Base-by-base conservation (phyloP, 2,888 invertebrate genomes). In the Rotaria socialis region DNA sequence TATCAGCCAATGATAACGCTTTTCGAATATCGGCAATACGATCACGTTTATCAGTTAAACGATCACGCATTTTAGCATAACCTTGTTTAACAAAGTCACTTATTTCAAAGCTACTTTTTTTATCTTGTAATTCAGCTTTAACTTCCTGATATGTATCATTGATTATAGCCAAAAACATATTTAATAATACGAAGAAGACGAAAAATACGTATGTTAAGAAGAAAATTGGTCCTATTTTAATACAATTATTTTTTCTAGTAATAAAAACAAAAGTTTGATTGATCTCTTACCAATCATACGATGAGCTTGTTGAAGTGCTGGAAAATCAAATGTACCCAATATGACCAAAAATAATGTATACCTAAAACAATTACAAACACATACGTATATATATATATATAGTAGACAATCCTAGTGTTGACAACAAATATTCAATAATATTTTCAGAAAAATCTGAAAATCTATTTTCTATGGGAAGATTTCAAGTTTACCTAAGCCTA, bases 91-190 rank as follows among this genome's bases (percentile, higher is more conserved):
- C 89, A 89, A 92, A 93, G 87, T 93, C 93, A 0, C 90, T 91
- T 89, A 93, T 91, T 88, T 93, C 92, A 89, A 93, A 91, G 88
- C 90, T 88, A 90, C 92, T 89, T 85, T 90, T 90, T 86, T 91
- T 90, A 22, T 89, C 88, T 7, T 91, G 90, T 85, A 93, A 92
- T 90, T 94, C 94, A 1, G 92, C 92, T 90, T 94, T 94, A 0
- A 94, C 94, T 88, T 93, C 93, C 0, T 93, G 92, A 88, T 94
- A 94, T 0, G 94, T 93, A 89, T 94, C 94, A 89, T 93, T 94
- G 87, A 94, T 94, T 88, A 94, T 94, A 85, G 94, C 94, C 89
- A 94, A 89, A 90, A 94, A 94, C 94, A 94, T 94, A 89, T 94
- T 94, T 92, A 94, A 89, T 58, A 94, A 89, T 75, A 94, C 93